Evolutionary conservation across 2,888 invertebrate genomes (phyloP), one percentile per base, ranked within the genome.

Genomic region (Byasa hedistus): DNA sequence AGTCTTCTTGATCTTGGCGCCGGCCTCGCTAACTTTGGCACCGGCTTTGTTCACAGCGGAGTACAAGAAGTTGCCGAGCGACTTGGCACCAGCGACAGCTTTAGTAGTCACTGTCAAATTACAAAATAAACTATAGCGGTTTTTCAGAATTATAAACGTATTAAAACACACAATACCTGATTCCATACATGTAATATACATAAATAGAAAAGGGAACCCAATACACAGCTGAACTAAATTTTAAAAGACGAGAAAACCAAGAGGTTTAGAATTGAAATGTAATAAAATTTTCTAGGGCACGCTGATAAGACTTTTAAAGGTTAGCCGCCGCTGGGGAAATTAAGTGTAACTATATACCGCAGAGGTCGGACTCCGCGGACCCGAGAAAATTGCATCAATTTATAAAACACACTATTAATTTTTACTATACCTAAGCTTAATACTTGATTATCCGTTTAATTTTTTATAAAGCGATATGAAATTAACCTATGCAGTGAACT

Each of bases 31-130:
- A 72, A 97, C 97, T 75, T 96, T 96, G 80, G 97, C 97, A 51
- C 98, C 97, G 68, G 98, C 98, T 92, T 98, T 98, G 92, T 98
- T 98, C 75, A 98, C 98, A 73, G 98, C 97, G 71, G 97, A 97
- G 92, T 97, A 98, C 75, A 98, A 93, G 93, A 98, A 98, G 87
- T 94, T 97, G 73, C 98, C 98, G 80, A 98, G 94, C 64, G 96
- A 96, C 92, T 98, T 98, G 74, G 97, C 97, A 61, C 97, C 96
- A 62, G 96, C 96, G 75, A 97, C 93, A 68, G 97, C 97, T 92
- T 97, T 97, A 77, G 96, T 96, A 75, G 97, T 97, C 85, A 97
- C 97, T 96, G 86, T 44, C n/a, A 57, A 56, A 19, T 62, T 44
- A 39, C 36, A 17, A 52, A 5, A 19, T 32, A 27, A 15, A 21